These are phyloP conservation scores for Chloromyia formosa DNA, from an alignment of 2,888 invertebrate species.

Conservation along the genomic window DNA sequence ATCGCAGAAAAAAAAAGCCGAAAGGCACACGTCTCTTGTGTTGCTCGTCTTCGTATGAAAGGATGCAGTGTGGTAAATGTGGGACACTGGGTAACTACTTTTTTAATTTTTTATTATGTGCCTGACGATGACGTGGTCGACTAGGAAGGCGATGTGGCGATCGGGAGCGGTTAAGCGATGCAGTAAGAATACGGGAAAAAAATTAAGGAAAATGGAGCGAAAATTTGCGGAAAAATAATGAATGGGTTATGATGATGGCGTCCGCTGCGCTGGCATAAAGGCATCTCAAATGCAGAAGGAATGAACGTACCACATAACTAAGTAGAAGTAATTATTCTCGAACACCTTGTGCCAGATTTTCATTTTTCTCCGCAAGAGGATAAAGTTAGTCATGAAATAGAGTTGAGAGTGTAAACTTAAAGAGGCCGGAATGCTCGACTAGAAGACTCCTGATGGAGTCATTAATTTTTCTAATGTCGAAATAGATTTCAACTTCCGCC, in stretches of 20 bases:
- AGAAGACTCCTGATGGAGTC: too few species aligned
- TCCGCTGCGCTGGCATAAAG: not conserved
- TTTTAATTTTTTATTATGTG: constrained; percentile 29
- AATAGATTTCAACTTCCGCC: too few species aligned
- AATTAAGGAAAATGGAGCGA: constrained; percentile 6
- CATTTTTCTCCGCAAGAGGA: not conserved
- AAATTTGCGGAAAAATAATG: constrained; percentile 28
- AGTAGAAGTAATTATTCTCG: constrained; percentile 14
- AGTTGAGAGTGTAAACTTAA: too few species aligned
- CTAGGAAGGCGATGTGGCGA: too few species aligned
- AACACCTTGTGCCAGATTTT: constrained; percentile 20
- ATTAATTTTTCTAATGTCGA: too few species aligned
- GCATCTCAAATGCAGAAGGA: not conserved
- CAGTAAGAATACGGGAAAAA: constrained; percentile 15
- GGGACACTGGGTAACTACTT: constrained; percentile 28
- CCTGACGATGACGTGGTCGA: not conserved
- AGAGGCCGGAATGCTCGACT: too few species aligned
- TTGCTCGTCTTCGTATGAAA: not conserved
- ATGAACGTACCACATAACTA: not conserved
- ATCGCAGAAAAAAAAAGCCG: not conserved
- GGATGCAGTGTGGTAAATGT: not conserved
- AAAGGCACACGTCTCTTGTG: too few species aligned
- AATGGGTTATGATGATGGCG: constrained; percentile 4
- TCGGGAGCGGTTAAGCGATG: not conserved
- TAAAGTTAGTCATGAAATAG: constrained; percentile 9